Percentiles rank a stretch among this genome's conserved stretches.
phyloP scores from a whole-genome alignment of 1,140 invertebrate species.

The Saccostrea glomerata region DNA sequence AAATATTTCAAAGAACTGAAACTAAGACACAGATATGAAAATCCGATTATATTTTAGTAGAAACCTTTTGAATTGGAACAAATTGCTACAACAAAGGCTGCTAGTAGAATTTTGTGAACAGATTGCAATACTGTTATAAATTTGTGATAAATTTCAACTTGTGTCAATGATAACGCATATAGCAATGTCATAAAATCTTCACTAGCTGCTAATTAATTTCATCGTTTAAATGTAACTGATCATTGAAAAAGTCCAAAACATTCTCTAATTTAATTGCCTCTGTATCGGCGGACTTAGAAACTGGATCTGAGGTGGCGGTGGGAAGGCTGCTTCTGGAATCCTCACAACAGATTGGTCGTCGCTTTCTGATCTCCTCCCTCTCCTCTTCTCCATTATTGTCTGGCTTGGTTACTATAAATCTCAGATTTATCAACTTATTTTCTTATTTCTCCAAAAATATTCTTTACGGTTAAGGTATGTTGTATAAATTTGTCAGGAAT shows the following conservation, averaged over 20 bases:
- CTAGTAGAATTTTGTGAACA: neutral
- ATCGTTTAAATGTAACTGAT: conserved; percentile 35
- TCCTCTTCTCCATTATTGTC: neutral
- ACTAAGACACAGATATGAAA: neutral
- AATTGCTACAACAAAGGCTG: conserved; percentile 3
- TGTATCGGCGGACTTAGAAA: conserved; percentile 16
- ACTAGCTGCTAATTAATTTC: conserved; percentile 7
- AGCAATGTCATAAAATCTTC: conserved; percentile 17
- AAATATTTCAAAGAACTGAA: neutral
- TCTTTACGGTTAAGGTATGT: neutral
- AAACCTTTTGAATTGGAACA: neutral
- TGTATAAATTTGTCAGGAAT: neutral
- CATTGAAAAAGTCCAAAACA: conserved; percentile 47
- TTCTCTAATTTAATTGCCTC: conserved; percentile 48
- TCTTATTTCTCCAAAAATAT: neutral
- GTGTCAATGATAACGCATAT: conserved; percentile 10
- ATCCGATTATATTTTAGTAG: neutral
- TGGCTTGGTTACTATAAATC: conserved; percentile 3
- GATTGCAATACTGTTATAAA: conserved; percentile 26
- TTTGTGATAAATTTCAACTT: conserved; percentile 34
- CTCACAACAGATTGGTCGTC: conserved; percentile 42
- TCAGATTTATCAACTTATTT: neutral
- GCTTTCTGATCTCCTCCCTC: conserved; percentile 25
- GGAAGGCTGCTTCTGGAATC: conserved; percentile 26
- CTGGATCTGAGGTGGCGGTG: conserved; percentile 13